Evolutionary conservation across 2,888 invertebrate genomes (phyloP), one percentile per base, ranked within the genome.

Genomic region (Chymomyza fuscimana): DNA sequence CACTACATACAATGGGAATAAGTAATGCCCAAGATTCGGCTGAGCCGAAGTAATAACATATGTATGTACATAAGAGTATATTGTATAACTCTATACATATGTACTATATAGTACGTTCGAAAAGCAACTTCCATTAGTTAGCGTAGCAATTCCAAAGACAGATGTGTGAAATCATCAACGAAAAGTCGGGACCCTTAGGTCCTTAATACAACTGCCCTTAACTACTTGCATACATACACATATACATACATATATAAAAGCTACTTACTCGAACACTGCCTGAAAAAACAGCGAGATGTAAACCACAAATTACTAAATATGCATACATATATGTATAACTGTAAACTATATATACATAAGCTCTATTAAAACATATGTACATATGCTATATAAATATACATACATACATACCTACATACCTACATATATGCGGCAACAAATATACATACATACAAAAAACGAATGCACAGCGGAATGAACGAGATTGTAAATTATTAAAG

Each of bases 261-360:
- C 32, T 32, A 68, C 70, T 67, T 65, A 25, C 68, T 70, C 68
- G 56, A 79, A 75, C 80, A 82, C 82, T 83, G 83, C 83, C 81
- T 77, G 67, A 69, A 65, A 46, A 71, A 64, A 56, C 67, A 73
- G 73, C 52, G 40, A 72, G 56, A 77, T 75, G 74, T 32, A 32
- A 32, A 32, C 5, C 75, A 78, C 76, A 76, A 73, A 78, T 75
- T 80, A 81, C 67, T 78, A 74, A 78, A 65, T 64, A 73, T 73
- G 71, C 72, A 70, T 72, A 68, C 59, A 69, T 10, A 69, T 10
- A 19, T 19, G 19, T 19, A 19, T 19, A 19, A 19, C 19, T 19
- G 19, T 19, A 19, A 19, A 2, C 19, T 19, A 19, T 19, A 19
- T 19, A 66, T 73, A 51, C 16, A 51, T 51, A n/a, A 10, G 25